Evolutionary conservation across 2,888 invertebrate species (phyloP).

Genomic region (Scaptomyza cyrtandrae): DNA sequence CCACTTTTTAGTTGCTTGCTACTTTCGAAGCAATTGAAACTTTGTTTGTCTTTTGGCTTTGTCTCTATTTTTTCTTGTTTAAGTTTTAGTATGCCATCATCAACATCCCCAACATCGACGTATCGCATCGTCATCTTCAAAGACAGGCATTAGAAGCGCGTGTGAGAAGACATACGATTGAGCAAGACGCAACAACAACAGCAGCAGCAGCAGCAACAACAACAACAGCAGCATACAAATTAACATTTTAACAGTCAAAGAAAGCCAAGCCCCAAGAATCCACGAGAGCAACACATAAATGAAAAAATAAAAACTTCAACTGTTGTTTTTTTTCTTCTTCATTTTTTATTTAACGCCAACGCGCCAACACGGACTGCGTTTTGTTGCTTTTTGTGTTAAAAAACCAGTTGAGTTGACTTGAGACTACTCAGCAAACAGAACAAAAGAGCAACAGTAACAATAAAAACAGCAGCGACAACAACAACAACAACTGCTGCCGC

Average conservation of each 20-base stretch:
- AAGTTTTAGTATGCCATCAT: slow-evolving; percentile 63
- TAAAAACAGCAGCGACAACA: too few relatives aligned
- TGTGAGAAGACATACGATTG: slow-evolving; percentile 65
- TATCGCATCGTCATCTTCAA: slow-evolving; percentile 44
- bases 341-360: slow-evolving; percentile 61
- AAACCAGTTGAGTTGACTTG: slow-evolving; percentile 61
- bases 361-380: slow-evolving; percentile 53
- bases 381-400: slow-evolving; percentile 52
- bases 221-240: slow-evolving; percentile 64
- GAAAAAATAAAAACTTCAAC: slow-evolving; percentile 59
- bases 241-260: slow-evolving; percentile 58
- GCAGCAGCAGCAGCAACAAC: slow-evolving; percentile 46
- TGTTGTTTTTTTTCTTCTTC: slow-evolving; percentile 23
- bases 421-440: slow-evolving; percentile 38
- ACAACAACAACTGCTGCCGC: slow-evolving; percentile 39
- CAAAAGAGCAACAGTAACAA: slow-evolving; percentile 53
- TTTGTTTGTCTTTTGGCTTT: slow-evolving; percentile 43
- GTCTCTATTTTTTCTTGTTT: slow-evolving; percentile 16
- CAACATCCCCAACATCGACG: slow-evolving; percentile 3
- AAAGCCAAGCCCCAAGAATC: slow-evolving; percentile 73
- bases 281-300: slow-evolving; percentile 55
- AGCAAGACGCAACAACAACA: slow-evolving; percentile 56
- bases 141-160: slow-evolving; percentile 69
- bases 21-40: slow-evolving; percentile 72
- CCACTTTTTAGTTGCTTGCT: slow-evolving; percentile 57